Conservation (phyloP, 2,113 vertebrate genomes). For the Nothobranchius kuhntae region DNA sequence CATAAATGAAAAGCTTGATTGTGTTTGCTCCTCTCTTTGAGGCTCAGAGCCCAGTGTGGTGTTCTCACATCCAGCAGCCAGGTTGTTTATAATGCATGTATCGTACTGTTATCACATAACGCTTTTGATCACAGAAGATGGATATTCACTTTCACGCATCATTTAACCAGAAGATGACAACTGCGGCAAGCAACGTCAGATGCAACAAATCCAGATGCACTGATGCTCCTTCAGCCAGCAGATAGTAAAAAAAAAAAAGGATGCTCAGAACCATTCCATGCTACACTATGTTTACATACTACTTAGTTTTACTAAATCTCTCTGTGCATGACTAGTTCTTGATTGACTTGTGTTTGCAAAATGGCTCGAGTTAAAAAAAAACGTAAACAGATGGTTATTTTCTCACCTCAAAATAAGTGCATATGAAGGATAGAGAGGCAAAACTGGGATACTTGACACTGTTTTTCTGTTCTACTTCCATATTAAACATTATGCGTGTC, state of each 20-base stretch:
- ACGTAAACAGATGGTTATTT: background rate
- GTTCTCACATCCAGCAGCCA: slow-evolving; percentile 38
- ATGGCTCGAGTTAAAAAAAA: background rate
- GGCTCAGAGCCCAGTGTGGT: slow-evolving; percentile 11
- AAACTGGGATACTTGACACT: background rate
- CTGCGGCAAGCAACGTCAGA: slow-evolving; percentile 37
- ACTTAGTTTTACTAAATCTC: background rate
- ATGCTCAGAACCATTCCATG: background rate
- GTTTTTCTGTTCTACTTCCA: too few relatives aligned
- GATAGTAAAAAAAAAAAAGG: slow-evolving; percentile 25
- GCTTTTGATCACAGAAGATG: slow-evolving; percentile 70
- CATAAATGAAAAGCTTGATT: slow-evolving; percentile 16
- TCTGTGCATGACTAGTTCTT: background rate
- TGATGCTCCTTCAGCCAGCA: slow-evolving; percentile 3
- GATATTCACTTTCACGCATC: slow-evolving; percentile 76
- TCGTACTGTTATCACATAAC: slow-evolving; percentile 57
- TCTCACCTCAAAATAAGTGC: background rate
- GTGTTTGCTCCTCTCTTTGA: slow-evolving; percentile 8
- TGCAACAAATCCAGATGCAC: slow-evolving; percentile 58
- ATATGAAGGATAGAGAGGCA: background rate
- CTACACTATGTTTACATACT: background rate
- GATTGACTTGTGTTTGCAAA: background rate
- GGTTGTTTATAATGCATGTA: slow-evolving; percentile 63
- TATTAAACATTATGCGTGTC: too few relatives aligned
- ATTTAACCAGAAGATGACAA: slow-evolving; percentile 75